A percentile compares a stretch with the other conserved stretches of the same genome.
phyloP scores from a whole-genome alignment of 64 coral and sea anemone species.

The Dendronephthya gigantea region DNA sequence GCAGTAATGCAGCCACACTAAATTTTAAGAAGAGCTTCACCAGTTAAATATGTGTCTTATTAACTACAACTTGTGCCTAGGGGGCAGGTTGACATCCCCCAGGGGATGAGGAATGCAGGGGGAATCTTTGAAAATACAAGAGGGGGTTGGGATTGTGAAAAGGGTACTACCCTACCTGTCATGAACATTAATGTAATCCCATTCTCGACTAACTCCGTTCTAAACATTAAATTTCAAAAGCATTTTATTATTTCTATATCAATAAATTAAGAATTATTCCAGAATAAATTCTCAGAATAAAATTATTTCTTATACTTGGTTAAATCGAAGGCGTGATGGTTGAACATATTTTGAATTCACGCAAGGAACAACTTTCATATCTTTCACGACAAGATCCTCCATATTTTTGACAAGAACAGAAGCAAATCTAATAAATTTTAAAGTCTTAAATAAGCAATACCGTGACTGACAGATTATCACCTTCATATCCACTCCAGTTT shows the following conservation, averaged over 20 bases:
- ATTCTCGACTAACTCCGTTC: not conserved
- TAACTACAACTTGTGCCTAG: no score
- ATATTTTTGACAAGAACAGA: conserved; percentile 39
- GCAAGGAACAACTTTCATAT: conserved; percentile 67
- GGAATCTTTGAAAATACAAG: no score
- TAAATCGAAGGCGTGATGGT: conserved; percentile 73
- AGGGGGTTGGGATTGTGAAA: no score
- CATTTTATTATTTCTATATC: no score
- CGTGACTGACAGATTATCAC: no score
- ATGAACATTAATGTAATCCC: not conserved
- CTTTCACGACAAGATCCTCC: conserved; percentile 70
- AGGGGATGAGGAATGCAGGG: no score
- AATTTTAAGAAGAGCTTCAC: not conserved
- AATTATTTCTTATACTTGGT: conserved; percentile 35
- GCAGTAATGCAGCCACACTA: conserved; percentile 51
- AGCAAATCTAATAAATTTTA: no score
- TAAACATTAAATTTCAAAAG: not conserved
- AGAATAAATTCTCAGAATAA: not conserved
- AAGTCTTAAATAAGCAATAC: no score
- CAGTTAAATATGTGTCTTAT: not conserved
- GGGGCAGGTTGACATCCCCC: no score
- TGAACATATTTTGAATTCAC: conserved; percentile 61
- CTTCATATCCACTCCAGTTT: no score
- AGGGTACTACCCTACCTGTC: conserved; percentile 38
- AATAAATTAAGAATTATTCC: no score